Base-by-base conservation (phyloP, 2,888 invertebrate genomes). In the Linnaemya vulpina region DNA sequence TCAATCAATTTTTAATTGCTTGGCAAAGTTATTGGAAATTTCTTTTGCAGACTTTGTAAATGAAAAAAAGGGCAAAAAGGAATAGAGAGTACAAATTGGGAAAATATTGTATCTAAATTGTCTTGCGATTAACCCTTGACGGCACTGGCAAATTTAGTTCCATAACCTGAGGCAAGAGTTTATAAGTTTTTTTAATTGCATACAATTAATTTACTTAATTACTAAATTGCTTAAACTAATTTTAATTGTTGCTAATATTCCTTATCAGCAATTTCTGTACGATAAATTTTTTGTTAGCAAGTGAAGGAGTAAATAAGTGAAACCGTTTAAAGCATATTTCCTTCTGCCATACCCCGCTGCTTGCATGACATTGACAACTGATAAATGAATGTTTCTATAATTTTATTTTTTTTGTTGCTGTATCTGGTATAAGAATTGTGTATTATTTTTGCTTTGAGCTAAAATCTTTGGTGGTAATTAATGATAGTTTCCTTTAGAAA, bases 1-100 rank as follows among this genome's bases (percentile, higher is more conserved):
- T 91, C 91, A 90, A 90, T 90, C 91, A 90, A 88, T 89, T 91
- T 91, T 90, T 90, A 90, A 91, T 91, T 91, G 90, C 90, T 90
- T 91, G 89, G 87, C 88, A 89, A 88, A 88, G 88, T 88, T 90
- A 91, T 90, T 89, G 89, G 90, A 30, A 30, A 88, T 89, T 89
- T 88, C 84, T 87, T 89, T 86, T 25, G n/a, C 5, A 55, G 7
- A 25, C 10, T 4, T n/a, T 15, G 62, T 4, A 38, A 40, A 51
- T 22, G 43, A 58, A 65, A 11, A 65, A 9, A 20, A 25, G 38
- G n/a, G n/a, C n/a, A n/a, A 51, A 55, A n/a, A 35, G 15, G 30
- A 67, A 38, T 15, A 65, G 15, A 3, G 7, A 4, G 11, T 30
- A 49, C 1, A 46, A 49, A 13, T 38, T 46, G 43, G 17, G 1